phyloP scores from a whole-genome alignment of 2,797 vertebrate genomes.

The Calcarius lapponicus region DNA sequence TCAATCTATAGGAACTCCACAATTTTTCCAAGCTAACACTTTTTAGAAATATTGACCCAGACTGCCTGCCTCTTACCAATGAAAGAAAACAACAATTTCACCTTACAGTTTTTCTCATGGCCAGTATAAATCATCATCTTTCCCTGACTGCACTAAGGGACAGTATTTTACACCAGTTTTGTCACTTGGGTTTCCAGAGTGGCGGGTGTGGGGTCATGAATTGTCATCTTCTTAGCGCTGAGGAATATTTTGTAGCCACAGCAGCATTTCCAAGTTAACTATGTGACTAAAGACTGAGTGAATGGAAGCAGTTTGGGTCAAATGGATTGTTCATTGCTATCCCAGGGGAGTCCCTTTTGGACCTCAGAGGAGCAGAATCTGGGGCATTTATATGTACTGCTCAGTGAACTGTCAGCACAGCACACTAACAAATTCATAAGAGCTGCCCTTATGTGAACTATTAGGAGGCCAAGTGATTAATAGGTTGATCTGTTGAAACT shows the following conservation, averaged over 20 bases:
- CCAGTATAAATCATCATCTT: background rate
- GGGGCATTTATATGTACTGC: background rate
- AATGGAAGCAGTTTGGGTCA: conserved; percentile 14
- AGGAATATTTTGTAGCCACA: background rate
- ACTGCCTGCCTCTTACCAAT: background rate
- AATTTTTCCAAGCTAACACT: background rate
- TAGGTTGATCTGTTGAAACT: conserved; percentile 41
- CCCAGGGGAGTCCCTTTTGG: background rate
- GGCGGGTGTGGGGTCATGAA: background rate
- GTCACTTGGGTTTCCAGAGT: background rate
- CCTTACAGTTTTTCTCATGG: background rate
- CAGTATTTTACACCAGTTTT: background rate
- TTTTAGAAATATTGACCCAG: background rate
- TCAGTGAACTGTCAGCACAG: background rate
- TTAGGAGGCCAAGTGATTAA: conserved; percentile 52
- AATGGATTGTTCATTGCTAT: background rate
- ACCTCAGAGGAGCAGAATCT: background rate
- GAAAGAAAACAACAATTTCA: background rate
- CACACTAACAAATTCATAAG: background rate
- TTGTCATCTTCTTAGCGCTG: background rate
- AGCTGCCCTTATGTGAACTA: background rate
- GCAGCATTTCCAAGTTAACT: background rate
- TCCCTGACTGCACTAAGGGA: background rate
- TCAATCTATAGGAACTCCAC: background rate
- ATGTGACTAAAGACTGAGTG: background rate